These are phyloP conservation scores for Balanococcus diminutus DNA, from an alignment of 2,888 invertebrate species.

Conservation along the genomic window DNA sequence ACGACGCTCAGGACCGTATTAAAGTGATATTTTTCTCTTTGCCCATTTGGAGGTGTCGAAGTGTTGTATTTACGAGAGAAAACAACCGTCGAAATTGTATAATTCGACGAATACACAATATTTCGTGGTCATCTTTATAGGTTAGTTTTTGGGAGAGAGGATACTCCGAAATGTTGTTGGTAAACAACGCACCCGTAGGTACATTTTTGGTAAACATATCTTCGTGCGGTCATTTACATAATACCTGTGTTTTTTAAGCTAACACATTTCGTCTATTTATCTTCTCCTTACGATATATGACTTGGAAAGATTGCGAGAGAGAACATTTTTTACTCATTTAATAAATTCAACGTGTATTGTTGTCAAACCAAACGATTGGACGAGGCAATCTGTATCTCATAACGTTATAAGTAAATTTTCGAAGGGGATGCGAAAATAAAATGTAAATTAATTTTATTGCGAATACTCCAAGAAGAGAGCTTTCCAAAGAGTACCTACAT, in stretches of 20 bases:
- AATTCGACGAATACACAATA: neutral
- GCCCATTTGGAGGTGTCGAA: neutral
- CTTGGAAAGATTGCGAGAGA: neutral
- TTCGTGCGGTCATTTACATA: neutral
- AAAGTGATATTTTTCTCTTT: neutral
- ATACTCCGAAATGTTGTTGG: too few species aligned
- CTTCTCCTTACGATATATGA: neutral
- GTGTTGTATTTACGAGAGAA: neutral
- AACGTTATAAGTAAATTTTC: too few species aligned
- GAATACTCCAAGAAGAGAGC: neutral
- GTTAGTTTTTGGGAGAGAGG: neutral
- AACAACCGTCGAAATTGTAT: neutral
- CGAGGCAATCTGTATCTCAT: too few species aligned
- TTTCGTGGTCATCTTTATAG: neutral
- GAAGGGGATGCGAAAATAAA: neutral
- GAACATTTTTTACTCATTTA: too few species aligned
- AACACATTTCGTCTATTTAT: too few species aligned
- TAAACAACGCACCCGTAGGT: neutral
- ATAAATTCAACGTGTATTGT: too few species aligned
- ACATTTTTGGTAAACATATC: neutral
- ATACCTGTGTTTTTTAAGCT: too few species aligned
- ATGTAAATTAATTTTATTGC: slow-evolving; percentile 22
- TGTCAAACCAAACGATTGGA: neutral
- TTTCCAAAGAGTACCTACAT: neutral
- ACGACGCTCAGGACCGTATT: neutral